A percentile compares a stretch with the other conserved stretches of the same genome.
phyloP scores from a whole-genome alignment of 1,140 invertebrate genomes.

The Ridgeia piscesae region DNA sequence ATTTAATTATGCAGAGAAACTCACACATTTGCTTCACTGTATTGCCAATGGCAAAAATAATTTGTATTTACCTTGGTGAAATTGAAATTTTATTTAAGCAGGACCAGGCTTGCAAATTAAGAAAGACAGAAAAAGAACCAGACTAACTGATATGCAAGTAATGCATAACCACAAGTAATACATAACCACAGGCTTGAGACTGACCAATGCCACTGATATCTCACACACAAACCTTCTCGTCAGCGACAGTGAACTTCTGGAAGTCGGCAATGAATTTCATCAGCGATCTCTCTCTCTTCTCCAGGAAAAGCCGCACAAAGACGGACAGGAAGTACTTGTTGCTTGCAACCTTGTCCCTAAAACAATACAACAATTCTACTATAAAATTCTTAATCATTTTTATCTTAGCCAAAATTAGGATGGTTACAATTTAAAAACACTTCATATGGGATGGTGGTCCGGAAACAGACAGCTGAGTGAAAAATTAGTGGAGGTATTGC shows the following conservation, averaged over 20 bases:
- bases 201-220: neutral
- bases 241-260: conserved; percentile 70
- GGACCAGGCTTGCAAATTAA: neutral
- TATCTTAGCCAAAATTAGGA: too few species aligned
- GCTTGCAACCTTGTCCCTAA: conserved; percentile 72
- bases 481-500: too few species aligned
- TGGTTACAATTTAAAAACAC: too few species aligned
- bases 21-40: too few species aligned
- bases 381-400: neutral
- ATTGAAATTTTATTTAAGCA: too few species aligned
- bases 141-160: neutral
- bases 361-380: neutral
- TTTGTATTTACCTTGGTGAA: too few species aligned
- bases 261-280: conserved; percentile 76
- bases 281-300: conserved; percentile 68
- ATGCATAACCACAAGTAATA: neutral
- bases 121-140: neutral
- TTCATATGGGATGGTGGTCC: too few species aligned
- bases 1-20: too few species aligned
- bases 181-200: neutral
- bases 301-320: conserved; percentile 78
- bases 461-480: too few species aligned
- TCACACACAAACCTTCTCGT: conserved; percentile 70
- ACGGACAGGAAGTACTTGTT: conserved; percentile 77
- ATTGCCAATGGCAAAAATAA: too few species aligned